Base-by-base conservation (phyloP, 1,140 invertebrate species). In the Prorops nasuta region DNA sequence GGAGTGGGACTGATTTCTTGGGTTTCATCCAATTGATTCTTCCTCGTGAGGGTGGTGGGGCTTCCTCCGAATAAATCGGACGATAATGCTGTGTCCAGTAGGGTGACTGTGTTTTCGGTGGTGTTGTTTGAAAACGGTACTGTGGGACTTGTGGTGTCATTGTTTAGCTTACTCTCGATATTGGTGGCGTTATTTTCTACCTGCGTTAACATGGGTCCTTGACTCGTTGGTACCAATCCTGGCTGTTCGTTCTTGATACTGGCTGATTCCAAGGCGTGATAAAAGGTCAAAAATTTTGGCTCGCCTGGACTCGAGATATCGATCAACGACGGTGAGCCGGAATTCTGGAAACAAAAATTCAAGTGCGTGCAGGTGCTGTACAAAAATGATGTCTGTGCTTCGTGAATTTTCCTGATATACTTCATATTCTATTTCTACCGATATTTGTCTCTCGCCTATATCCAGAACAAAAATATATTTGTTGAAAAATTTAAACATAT, bases 281-380 rank as follows among this genome's bases (percentile, higher is more conserved):
- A 74, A 56, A 67, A 68, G 41, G 71, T 76, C 51, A 74, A 37
- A 43, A 74, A 57, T 56, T 72, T 69, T 3, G 73, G 64, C 50
- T 76, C 69, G 39, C 72, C 66, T 41, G 69, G 67, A 49, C 63
- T 76, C 45, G 63, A 66, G 43, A 76, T 60, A 38, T 66, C 62
- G 24, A 76, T 60, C 20, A 64, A 55, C 20, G 66, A 56, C 31
- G 53, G 44, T 37, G 44, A 47, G 35, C 55, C 56, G 35, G 56
- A 56, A 55, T 67, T 67, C 75, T 77, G 72, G 40, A 74, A 76
- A 62, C 67, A 77, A 45, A 75, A 74, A 70, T n/a, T 63, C 57
- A 64, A 44, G 64, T 63, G 62, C 61, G 57, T 66, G 59, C 66
- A 47, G 55, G 68, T 75, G 69, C 72, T 76, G 50, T 75, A 77